Conservation (phyloP, 2,113 vertebrate genomes). For the Pygoscelis antarcticus region DNA sequence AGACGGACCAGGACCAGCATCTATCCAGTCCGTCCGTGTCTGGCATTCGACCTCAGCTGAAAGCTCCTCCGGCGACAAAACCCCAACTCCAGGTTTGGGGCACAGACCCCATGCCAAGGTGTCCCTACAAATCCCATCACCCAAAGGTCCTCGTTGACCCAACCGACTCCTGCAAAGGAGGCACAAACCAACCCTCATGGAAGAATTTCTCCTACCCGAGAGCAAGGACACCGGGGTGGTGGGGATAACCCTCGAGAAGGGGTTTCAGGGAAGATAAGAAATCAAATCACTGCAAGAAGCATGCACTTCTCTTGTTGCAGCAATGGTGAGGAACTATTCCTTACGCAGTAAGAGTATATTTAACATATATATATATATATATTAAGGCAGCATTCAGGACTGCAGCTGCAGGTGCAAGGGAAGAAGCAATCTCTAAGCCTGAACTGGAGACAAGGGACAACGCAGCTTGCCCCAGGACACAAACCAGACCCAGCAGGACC, state of each 20-base stretch:
- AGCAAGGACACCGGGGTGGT: not conserved
- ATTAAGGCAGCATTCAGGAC: not conserved
- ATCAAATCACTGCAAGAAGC: not conserved
- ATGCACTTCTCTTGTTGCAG: rapidly evolving
- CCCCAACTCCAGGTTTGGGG: not conserved
- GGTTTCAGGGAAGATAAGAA: not conserved
- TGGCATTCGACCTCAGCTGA: rapidly evolving
- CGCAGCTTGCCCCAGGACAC: not conserved
- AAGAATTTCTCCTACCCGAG: not conserved
- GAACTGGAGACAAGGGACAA: not conserved
- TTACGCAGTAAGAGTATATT: rapidly evolving
- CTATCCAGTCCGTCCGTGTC: rapidly evolving
- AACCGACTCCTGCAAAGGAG: not conserved
- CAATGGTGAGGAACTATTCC: not conserved
- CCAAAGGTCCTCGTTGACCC: not conserved
- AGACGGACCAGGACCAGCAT: not conserved
- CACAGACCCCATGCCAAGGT: not conserved
- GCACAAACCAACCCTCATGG: not conserved
- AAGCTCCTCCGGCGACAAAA: not conserved
- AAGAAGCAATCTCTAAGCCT: not conserved
- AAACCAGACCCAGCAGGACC: not conserved
- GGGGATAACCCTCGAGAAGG: not conserved
- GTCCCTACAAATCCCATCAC: not conserved
- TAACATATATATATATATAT: not conserved
- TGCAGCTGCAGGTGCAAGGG: not conserved